Conservation (phyloP, 2,888 invertebrate genomes). For the Empis stercorea region DNA sequence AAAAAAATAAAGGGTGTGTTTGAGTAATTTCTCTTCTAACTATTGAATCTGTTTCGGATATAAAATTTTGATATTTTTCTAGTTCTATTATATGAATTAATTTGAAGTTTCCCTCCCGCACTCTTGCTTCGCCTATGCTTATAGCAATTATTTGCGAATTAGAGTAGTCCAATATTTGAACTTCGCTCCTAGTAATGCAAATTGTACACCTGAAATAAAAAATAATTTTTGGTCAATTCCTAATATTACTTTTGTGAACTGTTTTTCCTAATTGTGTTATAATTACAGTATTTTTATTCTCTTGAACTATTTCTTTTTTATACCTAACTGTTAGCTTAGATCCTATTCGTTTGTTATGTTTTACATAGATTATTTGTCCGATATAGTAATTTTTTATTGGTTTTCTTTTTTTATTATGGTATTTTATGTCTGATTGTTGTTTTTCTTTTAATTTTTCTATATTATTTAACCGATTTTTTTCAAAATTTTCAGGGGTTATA, state of each 20-base stretch:
- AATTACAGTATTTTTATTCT: conserved; percentile 8
- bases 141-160: conserved; percentile 9
- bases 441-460: conserved; percentile 4
- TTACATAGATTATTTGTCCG: conserved; percentile 7
- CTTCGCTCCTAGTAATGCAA: not conserved
- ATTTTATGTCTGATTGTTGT: conserved; percentile 4
- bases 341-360: conserved; percentile 8
- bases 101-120: conserved; percentile 8
- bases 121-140: conserved; percentile 4
- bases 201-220: not conserved
- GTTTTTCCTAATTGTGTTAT: conserved; percentile 6
- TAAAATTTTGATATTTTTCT: conserved; percentile 3
- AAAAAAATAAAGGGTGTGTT: conserved; percentile 5
- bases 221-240: not conserved
- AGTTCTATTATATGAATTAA: conserved; percentile 9
- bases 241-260: conserved; percentile 4
- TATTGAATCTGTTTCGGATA: conserved; percentile 4
- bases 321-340: conserved; percentile 6
- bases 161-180: conserved; percentile 10
- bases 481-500: conserved; percentile 2
- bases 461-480: conserved; percentile 1
- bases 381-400: conserved; percentile 2
- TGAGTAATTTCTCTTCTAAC: conserved; percentile 2
- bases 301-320: conserved; percentile 8
- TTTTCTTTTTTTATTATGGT: conserved; percentile 5